Percentiles rank a stretch among this genome's conserved stretches.
phyloP scores from a whole-genome alignment of 2,113 vertebrate species.

The Noctilio leporinus region DNA sequence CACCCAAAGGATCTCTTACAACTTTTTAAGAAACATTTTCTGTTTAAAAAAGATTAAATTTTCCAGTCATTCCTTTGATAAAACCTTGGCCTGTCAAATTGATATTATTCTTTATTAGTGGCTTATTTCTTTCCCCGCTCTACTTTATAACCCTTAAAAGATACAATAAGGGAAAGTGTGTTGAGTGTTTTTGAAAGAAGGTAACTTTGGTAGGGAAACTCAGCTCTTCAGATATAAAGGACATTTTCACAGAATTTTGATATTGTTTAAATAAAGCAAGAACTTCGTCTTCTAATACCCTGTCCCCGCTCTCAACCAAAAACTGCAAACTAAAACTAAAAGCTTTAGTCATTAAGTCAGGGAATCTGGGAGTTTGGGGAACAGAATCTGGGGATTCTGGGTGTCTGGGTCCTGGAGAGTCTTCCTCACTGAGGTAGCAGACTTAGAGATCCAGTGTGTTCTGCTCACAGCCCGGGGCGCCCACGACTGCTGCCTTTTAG shows the following conservation, averaged over 20 bases:
- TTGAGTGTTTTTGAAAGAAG: neutral
- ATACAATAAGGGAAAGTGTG: neutral
- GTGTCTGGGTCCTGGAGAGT: neutral
- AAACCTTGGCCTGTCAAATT: constrained; percentile 15
- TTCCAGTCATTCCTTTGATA: constrained; percentile 5
- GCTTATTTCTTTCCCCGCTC: constrained; percentile 1
- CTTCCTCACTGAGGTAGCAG: neutral
- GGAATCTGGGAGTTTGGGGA: neutral
- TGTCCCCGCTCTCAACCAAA: neutral
- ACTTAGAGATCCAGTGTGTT: neutral
- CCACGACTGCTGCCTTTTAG: neutral
- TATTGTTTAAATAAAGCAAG: neutral
- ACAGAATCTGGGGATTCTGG: neutral
- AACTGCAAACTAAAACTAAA: neutral
- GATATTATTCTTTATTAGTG: neutral
- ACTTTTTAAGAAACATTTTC: constrained; percentile 33
- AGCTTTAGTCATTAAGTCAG: neutral
- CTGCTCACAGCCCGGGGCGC: neutral
- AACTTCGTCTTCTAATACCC: neutral
- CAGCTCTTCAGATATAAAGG: neutral
- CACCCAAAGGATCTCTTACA: neutral
- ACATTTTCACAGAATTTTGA: neutral
- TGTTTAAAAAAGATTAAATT: constrained; percentile 31
- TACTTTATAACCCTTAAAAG: constrained; percentile 8
- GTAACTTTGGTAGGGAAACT: neutral